Evolutionary conservation across 2,113 vertebrate species (phyloP).

Genomic region (Platycercus adscitus): DNA sequence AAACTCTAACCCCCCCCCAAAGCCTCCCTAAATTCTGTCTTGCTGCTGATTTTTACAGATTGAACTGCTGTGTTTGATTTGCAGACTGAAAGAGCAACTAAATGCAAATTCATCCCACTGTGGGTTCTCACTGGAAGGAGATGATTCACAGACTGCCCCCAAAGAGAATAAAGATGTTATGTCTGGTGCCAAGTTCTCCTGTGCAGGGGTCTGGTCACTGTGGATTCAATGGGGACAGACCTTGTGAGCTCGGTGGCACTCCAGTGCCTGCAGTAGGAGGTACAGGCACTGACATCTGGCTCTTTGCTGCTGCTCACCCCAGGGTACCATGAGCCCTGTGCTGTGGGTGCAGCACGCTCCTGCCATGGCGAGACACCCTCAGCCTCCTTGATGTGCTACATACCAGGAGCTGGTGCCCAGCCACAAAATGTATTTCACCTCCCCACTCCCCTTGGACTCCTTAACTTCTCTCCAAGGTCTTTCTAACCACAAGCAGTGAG

Average conservation of each 20-base stretch:
- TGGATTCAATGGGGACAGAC: not conserved
- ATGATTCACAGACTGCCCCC: not conserved
- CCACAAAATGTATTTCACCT: accelerated
- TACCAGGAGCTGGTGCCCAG: not conserved
- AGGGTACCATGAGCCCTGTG: not conserved
- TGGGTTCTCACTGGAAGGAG: not conserved
- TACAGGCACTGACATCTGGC: not conserved
- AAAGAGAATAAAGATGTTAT: accelerated
- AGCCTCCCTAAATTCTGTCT: not conserved
- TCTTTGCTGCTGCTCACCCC: not conserved
- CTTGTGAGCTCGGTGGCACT: not conserved
- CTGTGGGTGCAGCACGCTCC: not conserved
- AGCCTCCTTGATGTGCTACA: not conserved
- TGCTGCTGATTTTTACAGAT: not conserved
- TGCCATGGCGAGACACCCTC: not conserved
- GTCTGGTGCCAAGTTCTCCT: not conserved
- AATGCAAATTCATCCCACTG: not conserved
- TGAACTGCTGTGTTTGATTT: not conserved
- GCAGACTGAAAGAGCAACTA: not conserved
- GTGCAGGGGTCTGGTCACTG: not conserved
- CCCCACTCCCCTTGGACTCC: not conserved
- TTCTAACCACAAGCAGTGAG: not conserved
- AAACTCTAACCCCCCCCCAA: not conserved
- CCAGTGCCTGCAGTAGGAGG: not conserved
- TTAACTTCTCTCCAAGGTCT: not conserved